Evolutionary conservation across 2,888 invertebrate genomes (phyloP).

Genomic region (Latrodectus hesperus): DNA sequence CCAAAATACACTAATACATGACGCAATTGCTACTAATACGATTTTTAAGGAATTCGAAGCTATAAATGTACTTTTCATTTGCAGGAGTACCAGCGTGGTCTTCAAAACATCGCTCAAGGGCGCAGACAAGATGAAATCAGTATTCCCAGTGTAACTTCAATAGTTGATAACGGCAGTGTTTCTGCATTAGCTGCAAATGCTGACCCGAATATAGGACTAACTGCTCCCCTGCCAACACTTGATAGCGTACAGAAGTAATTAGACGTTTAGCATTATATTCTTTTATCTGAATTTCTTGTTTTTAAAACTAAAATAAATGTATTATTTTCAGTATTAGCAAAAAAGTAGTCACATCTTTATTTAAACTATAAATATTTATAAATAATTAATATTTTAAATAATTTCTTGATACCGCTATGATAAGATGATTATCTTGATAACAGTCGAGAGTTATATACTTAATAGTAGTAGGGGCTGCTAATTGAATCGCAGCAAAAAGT

Average conservation of each 20-base stretch:
- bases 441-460: no score
- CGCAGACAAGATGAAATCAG: conserved; percentile 39
- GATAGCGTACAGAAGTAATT: conserved; percentile 40
- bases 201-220: conserved; percentile 58
- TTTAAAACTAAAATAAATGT: not conserved
- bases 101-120: not conserved
- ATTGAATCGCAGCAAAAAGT: no score
- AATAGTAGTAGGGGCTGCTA: no score
- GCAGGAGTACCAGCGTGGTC: conserved; percentile 25
- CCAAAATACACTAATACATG: no score
- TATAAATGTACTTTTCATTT: not conserved
- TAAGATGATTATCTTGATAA: no score
- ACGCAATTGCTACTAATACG: not conserved
- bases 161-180: conserved; percentile 17
- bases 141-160: conserved; percentile 23
- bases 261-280: not conserved
- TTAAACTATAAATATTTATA: no score
- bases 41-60: not conserved
- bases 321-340: not conserved
- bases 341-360: not conserved
- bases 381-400: no score
- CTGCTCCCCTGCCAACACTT: not conserved
- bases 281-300: not conserved
- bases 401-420: no score
- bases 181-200: conserved; percentile 36